Evolutionary conservation across 2,797 vertebrate genomes (phyloP).

Genomic region (Enoplosus armatus): DNA sequence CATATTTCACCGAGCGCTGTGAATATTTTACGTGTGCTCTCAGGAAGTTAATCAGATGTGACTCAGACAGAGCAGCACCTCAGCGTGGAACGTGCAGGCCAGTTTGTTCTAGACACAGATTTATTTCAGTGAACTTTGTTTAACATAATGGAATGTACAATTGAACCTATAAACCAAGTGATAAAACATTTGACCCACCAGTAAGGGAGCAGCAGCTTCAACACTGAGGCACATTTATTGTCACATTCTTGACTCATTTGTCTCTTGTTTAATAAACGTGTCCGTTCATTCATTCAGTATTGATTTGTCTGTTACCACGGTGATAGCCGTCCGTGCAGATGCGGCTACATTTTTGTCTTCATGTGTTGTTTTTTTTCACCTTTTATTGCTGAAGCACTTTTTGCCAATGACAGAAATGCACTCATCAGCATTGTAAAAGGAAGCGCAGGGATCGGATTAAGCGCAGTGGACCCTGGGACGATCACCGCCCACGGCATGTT

Average conservation of each 20-base stretch:
- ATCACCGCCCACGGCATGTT: too few relatives aligned
- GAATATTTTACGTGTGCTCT: constrained; percentile 53
- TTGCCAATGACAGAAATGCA: too few relatives aligned
- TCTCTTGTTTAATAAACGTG: neutral
- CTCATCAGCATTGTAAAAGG: too few relatives aligned
- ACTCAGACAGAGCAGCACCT: constrained; percentile 17
- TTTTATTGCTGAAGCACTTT: too few relatives aligned
- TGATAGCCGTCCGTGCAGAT: too few relatives aligned
- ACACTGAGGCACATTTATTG: neutral
- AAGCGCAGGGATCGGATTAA: too few relatives aligned
- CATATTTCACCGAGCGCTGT: constrained; percentile 47
- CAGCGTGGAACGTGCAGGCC: neutral
- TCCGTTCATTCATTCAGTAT: neutral
- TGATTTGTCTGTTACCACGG: too few relatives aligned
- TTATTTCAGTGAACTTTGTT: constrained; percentile 5
- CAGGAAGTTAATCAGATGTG: constrained; percentile 40
- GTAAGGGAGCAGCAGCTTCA: neutral
- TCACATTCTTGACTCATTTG: neutral
- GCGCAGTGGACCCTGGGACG: too few relatives aligned
- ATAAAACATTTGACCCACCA: neutral
- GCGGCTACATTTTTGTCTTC: too few relatives aligned
- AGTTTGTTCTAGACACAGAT: constrained; percentile 14
- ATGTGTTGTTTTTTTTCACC: too few relatives aligned
- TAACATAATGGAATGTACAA: neutral
- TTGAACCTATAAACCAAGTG: neutral